These are phyloP conservation scores for Drosophila bocqueti DNA, from an alignment of 1,140 invertebrate species.

Conservation along the genomic window DNA sequence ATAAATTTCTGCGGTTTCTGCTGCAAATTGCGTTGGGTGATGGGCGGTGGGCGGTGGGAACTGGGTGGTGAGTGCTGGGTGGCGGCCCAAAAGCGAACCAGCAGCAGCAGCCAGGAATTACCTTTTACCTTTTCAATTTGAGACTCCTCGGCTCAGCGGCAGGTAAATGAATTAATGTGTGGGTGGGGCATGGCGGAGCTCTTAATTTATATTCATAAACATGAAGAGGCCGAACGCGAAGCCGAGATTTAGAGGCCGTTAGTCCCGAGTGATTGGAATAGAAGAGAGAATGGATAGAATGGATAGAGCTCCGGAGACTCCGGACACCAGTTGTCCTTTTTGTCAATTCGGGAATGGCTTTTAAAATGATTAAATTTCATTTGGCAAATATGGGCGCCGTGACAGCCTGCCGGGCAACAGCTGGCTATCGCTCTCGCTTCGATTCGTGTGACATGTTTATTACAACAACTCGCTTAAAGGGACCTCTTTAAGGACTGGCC, in stretches of 20 bases:
- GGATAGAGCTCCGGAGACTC: not conserved
- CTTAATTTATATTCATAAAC: constrained; percentile 69
- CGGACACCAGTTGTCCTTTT: constrained; percentile 58
- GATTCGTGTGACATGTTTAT: constrained; percentile 49
- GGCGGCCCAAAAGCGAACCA: constrained; percentile 18
- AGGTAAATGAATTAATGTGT: constrained; percentile 79
- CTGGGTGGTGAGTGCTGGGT: constrained; percentile 28
- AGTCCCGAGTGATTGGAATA: constrained; percentile 8
- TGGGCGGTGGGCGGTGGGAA: constrained; percentile 5
- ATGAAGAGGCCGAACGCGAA: constrained; percentile 20
- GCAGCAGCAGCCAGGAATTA: constrained; percentile 61
- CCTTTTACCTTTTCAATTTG: constrained; percentile 81
- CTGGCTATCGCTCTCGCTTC: constrained; percentile 42
- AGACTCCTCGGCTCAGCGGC: constrained; percentile 47
- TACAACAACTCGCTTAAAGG: constrained; percentile 24
- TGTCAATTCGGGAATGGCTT: constrained; percentile 73
- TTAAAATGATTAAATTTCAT: constrained; percentile 81
- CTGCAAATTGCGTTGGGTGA: constrained; percentile 65
- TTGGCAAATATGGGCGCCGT: constrained; percentile 48
- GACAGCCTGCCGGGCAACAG: constrained; percentile 30
- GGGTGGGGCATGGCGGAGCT: constrained; percentile 33
- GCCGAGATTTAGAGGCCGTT: constrained; percentile 22
- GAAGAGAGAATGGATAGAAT: not conserved
- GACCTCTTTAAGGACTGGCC: constrained; percentile 14
- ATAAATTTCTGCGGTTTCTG: constrained; percentile 79